Base-by-base conservation (phyloP, 2,797 vertebrate genomes). In the Craterocephalus amniculus region DNA sequence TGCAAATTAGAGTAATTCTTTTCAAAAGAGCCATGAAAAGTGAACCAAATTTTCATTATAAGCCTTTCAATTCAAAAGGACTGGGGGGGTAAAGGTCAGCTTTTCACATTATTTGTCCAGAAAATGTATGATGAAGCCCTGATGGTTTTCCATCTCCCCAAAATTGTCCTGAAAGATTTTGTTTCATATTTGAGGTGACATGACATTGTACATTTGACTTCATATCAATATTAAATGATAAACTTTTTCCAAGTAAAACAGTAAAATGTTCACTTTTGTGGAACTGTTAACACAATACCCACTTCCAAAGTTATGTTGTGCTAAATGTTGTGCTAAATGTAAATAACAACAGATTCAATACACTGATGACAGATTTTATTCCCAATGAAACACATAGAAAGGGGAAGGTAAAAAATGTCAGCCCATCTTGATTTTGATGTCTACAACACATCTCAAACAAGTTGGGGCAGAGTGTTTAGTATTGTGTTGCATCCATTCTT, bases 151-250 rank as follows among this genome's bases (percentile, higher is more conserved):
- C 20, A 8, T 27, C 31, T 31, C 20, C 13, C 16, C n/a, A 0
- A 10, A 64, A 43, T 31, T 59, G 22, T 68, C 51, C 48, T 55
- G 63, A 29, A 67, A 76, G 34, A 52, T 66, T 55, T 32, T 51
- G 14, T 67, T 59, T 60, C 3, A 9, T 48, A 48, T 48, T 22
- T 48, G 59, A 45, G 40, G 35, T 27, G 8, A 62, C 70, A 54
- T 27, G 1, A 34, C 63, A 52, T 55, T 63, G 34, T 70, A 38
- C 31, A 65, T 66, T 36, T 3, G 18, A 45, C 20, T 20, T 45
- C n/a, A 20, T n/a, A n/a, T 45, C 40, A 61, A 56, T 67, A 55
- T 60, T 48, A 70, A 48, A 74, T 70, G 55, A 24, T 26, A 67
- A 27, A 69, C 72, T 63, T 32, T 67, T 54, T 69, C 69, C 32